Base-by-base conservation (phyloP, 2,797 vertebrate species). In the Helarctos malayanus region DNA sequence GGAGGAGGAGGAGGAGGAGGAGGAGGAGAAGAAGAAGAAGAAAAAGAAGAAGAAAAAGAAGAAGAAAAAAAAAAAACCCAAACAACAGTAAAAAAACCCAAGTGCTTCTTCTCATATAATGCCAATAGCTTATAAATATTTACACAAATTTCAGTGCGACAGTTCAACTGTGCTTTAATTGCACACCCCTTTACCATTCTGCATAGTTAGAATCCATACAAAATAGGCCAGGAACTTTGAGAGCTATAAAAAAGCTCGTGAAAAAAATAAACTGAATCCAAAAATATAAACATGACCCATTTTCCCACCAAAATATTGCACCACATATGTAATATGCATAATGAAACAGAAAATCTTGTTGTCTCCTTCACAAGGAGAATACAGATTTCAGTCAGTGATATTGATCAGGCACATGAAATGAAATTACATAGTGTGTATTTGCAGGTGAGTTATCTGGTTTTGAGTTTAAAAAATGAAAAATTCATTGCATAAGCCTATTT, bases 391-490 rank as follows among this genome's bases (percentile, higher is more conserved):
- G 1, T 47, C n/a, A 35, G 68, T 47, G 69, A 78, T 91, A 97
- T 3, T 81, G 76, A 95, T 97, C 95, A 94, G 47, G 19, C 81
- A 6, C 3, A 12, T 29, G 49, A 87, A 73, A 19, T 92, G 10
- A 97, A 91, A 65, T 69, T 94, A 96, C 56, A 80, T 2, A 92
- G 19, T 45, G 5, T 76, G 11, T 69, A 19, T 85, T 98, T 97
- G 79, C 94, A 73, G 68, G 35, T 85, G 82, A 97, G 29, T 95
- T 97, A 94, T 57, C 82, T 97, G 21, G 14, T 76, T 97, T 97
- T 92, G 86, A 98, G 63, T 38, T 93, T 96, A 47, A 78, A 91
- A 88, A 21, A 90, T 96, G 41, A 95, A 96, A 97, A 97, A 96
- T 89, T 90, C 92, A 98, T 90, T 91, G 16, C 81, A 75, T 29